These are phyloP conservation scores for Paramuricea clavata DNA, from an alignment of 92 coral and sea anemone genomes.

Conservation along the genomic window DNA sequence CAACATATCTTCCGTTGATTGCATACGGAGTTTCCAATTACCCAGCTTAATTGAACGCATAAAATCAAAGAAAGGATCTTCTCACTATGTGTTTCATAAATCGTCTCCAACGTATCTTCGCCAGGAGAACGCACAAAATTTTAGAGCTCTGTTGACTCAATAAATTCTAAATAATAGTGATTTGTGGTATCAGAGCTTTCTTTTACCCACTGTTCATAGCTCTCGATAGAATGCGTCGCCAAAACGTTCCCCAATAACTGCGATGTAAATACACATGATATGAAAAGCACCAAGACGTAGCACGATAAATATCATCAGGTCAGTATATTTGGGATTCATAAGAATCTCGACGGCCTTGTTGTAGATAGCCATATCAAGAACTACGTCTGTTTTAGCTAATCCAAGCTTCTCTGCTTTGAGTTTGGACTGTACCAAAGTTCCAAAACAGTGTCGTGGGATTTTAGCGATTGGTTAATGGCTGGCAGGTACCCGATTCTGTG, in stretches of 20 bases:
- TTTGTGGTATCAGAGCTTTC: not conserved
- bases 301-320: conserved; percentile 2
- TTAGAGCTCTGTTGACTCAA: conserved; percentile 1
- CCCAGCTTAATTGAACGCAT: not conserved
- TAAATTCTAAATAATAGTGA: not conserved
- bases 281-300: conserved; percentile 24
- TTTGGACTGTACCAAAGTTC: conserved; percentile 24
- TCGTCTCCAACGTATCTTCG: not conserved
- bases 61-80: not conserved
- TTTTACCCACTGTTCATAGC: conserved; percentile 5
- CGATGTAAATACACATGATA: conserved; percentile 9
- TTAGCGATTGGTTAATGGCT: conserved; percentile 38
- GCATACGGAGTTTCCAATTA: not conserved
- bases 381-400: conserved; percentile 35
- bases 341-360: conserved; percentile 22
- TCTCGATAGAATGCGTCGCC: conserved; percentile 15
- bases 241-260: conserved; percentile 16
- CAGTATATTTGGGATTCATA: conserved; percentile 23
- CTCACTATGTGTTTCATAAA: too few relatives aligned
- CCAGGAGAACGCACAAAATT: not conserved
- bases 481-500: conserved; percentile 39
- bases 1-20: not conserved
- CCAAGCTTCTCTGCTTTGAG: conserved; percentile 45
- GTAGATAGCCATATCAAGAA: conserved; percentile 27
- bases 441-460: conserved; percentile 14